Base-by-base conservation (phyloP, 2,888 invertebrate genomes). In the Parthenolecanium corni region DNA sequence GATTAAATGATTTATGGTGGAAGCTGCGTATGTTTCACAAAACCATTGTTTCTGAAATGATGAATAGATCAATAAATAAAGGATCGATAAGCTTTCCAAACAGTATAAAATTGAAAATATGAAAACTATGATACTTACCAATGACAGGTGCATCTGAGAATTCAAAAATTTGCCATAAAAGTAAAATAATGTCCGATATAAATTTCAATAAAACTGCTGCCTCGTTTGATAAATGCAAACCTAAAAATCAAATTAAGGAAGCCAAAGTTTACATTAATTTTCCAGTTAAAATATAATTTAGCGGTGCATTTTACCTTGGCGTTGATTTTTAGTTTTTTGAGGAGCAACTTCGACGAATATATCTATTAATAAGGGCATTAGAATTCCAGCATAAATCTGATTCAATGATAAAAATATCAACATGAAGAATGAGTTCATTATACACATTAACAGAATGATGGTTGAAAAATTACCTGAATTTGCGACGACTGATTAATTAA, bases 341-440 rank as follows among this genome's bases (percentile, higher is more conserved):
- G 86, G 83, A 52, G 81, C 77, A 14, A 84, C 84, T 77, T 92
- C 92, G 23, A 88, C 73, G 89, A 91, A 92, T 54, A 86, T 85
- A 72, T 90, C 89, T 71, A 85, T 79, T 62, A 92, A 76, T 23
- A 92, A 74, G 1, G 90, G 88, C 74, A 90, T 77, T 51, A 91
- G 74, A 38, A 81, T 80, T 65, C 80, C 76, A 31, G 84, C 76
- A 71, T 87, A 85, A 54, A 77, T 77, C 62, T 78, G 76, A n/a
- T n/a, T n/a, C n/a, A 87, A 78, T n/a, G n/a, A n/a, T n/a, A n/a
- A 2, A 25, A 16, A 25, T 11, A 9, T 44, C 4, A 16, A 9
- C 4, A 18, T 11, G 3, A 51, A 2, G 20, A 36, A 52, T 36
- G 36, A 18, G 20, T n/a, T 36, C 38, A 16, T 25, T 31, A 14